phyloP scores from a whole-genome alignment of 2,113 vertebrate species.

The Chaenocephalus aceratus region DNA sequence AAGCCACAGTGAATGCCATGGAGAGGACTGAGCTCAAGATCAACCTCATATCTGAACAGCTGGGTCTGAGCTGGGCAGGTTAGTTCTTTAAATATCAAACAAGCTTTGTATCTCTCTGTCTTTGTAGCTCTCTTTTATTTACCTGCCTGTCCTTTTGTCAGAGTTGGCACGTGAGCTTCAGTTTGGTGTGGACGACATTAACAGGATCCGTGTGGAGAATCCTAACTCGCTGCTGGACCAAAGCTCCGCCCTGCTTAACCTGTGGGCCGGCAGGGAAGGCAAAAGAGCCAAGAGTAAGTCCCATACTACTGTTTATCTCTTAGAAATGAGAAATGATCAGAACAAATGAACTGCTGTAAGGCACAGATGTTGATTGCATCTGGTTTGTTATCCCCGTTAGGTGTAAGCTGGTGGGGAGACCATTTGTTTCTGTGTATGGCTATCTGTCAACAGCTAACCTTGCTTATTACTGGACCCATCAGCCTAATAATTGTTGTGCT shows the following conservation, averaged over 20 bases:
- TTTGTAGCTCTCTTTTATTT: neutral
- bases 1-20: slow-evolving; percentile 89
- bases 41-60: slow-evolving; percentile 92
- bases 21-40: slow-evolving; percentile 93
- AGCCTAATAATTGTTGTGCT: too few species aligned
- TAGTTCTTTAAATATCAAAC: slow-evolving; percentile 59
- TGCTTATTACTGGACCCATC: too few species aligned
- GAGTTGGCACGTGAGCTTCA: slow-evolving; percentile 96
- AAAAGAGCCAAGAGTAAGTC: slow-evolving; percentile 91
- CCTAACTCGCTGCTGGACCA: slow-evolving; percentile 97
- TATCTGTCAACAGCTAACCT: too few species aligned
- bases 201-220: slow-evolving; percentile 96
- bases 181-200: slow-evolving; percentile 96
- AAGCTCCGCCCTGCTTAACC: slow-evolving; percentile 91
- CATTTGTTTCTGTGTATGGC: too few species aligned
- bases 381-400: too few species aligned
- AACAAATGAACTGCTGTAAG: too few species aligned
- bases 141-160: slow-evolving; percentile 49
- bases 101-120: neutral
- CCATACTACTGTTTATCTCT: neutral
- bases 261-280: slow-evolving; percentile 93
- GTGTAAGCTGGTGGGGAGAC: too few species aligned
- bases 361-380: too few species aligned
- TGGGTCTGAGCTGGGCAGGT: slow-evolving; percentile 98
- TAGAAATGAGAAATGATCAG: neutral